Conservation (phyloP, 2,113 vertebrate genomes). For the Thryonomys swinderianus region DNA sequence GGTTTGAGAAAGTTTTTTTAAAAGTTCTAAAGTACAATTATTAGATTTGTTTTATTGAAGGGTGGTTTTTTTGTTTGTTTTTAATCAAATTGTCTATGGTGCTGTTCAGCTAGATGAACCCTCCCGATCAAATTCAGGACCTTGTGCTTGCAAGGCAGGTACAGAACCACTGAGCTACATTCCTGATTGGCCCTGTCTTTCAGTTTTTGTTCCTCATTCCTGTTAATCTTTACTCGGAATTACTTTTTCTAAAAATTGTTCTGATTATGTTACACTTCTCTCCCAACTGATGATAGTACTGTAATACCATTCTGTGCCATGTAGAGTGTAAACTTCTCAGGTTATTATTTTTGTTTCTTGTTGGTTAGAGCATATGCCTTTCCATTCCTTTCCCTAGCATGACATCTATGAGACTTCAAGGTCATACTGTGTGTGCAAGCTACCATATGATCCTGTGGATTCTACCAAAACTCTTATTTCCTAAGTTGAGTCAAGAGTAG, state of each 20-base stretch:
- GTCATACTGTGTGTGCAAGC: background rate
- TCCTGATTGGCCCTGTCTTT: background rate
- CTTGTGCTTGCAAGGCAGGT: no score
- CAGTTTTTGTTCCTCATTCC: background rate
- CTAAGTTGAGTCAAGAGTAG: slow-evolving; percentile 3
- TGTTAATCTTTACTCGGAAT: slow-evolving; percentile 24
- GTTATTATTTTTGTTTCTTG: background rate
- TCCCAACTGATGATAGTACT: background rate
- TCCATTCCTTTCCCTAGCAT: background rate
- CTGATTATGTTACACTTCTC: background rate
- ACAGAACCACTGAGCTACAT: no score
- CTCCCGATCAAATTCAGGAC: no score
- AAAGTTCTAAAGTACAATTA: background rate
- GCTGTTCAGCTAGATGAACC: background rate
- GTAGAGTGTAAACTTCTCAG: background rate
- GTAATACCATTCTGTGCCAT: background rate
- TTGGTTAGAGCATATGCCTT: background rate
- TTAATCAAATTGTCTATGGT: background rate
- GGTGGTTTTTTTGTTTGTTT: background rate
- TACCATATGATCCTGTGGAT: background rate
- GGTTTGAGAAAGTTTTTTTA: background rate
- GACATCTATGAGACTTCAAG: background rate
- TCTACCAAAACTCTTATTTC: background rate
- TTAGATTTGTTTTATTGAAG: slow-evolving; percentile 29
- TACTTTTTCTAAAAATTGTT: background rate